Evolutionary conservation across 2,888 invertebrate genomes (phyloP).

Genomic region (Ferrisia virgata): DNA sequence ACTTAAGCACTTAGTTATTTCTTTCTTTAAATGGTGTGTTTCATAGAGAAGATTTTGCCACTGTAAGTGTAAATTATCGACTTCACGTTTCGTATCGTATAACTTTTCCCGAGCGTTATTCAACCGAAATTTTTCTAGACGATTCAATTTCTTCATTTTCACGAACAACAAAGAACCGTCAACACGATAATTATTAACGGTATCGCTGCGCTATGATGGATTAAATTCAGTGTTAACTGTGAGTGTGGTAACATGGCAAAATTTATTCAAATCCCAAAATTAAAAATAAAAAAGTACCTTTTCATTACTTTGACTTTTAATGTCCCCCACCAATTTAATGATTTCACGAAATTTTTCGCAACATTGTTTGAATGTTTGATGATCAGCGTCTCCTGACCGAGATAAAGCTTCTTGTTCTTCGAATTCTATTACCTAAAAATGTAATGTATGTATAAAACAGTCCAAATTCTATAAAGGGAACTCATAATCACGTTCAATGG

Average conservation of each 20-base stretch:
- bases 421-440: slow-evolving; percentile 1
- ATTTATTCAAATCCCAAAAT: not conserved
- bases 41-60: slow-evolving; percentile 92
- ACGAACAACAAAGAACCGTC: slow-evolving; percentile 42
- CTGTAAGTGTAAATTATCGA: slow-evolving; percentile 84
- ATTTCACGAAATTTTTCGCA: slow-evolving; percentile 39
- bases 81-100: slow-evolving; percentile 78
- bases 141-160: slow-evolving; percentile 43
- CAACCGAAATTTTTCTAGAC: slow-evolving; percentile 39
- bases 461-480: too few species aligned
- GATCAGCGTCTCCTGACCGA: not conserved
- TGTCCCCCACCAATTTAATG: slow-evolving; percentile 13
- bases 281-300: not conserved
- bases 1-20: slow-evolving; percentile 90
- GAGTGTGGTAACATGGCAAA: too few species aligned
- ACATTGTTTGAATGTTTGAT: slow-evolving; percentile 1
- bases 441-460: too few species aligned
- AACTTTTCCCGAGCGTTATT: slow-evolving; percentile 61
- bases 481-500: too few species aligned
- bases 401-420: slow-evolving; percentile 38
- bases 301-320: not conserved
- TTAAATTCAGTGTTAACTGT: not conserved
- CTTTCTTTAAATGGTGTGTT: slow-evolving; percentile 86
- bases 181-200: not conserved
- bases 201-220: not conserved